Evolutionary conservation across 1,140 invertebrate genomes (phyloP), one percentile per base, ranked within the genome.

Genomic region (Fopius arisanus): DNA sequence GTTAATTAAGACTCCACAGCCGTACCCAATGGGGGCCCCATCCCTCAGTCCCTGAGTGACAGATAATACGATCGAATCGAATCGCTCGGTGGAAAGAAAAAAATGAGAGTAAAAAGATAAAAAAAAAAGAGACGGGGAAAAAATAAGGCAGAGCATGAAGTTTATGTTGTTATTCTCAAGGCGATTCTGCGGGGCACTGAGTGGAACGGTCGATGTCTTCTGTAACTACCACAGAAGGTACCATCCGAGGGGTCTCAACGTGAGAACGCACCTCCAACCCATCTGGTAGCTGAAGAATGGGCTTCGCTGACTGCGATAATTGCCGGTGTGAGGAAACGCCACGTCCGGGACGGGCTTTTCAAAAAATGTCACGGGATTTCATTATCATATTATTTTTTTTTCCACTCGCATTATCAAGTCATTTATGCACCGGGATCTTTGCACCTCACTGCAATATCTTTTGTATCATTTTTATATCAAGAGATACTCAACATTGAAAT

Each of bases 181-280:
- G 72, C 37, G 65, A 73, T 73, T 33, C 54, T 59, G 12, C 21
- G 51, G 51, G 62, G 67, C 66, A 54, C 51, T 21, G 37, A 63
- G 43, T 54, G 72, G 72, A 73, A 73, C 72, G 66, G 72, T 73
- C 72, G 48, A 73, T 67, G 72, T 68, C 48, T 68, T 54, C 72
- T 59, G 29, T 31, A 37, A 14, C 41, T 10, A 73, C 26, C 31
- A 16, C 37, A 21, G 40, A 16, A 21, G 63, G 14, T 16, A 65
- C 62, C 26, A n/a, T 19, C 28, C 10, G 29, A 16, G 26, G 62
- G 62, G 62, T 16, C 62, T 16, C 62, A 65, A 65, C 62, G 62
- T 65, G 62, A 65, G 62, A 65, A 65, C 26, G 31, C 31, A 16
- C 19, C 37, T 67, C 31, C 33, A 23, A 9, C 12, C 19, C 23